A percentile compares a stretch with the other conserved stretches of the same genome.
Evolutionary conservation across 2,888 invertebrate species (phyloP).

Genomic region (Drosophila limbata): DNA sequence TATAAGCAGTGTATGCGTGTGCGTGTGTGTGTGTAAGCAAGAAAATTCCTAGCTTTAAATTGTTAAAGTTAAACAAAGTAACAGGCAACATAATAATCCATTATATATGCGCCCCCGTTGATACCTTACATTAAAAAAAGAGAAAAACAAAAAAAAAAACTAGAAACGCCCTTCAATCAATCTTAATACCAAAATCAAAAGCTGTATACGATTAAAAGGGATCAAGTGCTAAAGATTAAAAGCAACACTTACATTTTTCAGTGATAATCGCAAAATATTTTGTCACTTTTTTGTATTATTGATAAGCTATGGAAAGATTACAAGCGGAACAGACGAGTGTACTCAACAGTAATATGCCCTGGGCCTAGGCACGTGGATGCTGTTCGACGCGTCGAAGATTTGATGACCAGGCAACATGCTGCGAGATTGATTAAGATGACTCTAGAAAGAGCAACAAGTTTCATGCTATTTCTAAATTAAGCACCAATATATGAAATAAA

Average conservation of each 20-base stretch:
- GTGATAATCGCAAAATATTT: not conserved
- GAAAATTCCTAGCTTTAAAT: constrained; percentile 70
- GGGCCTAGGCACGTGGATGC: too few species aligned
- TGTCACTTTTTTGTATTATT: not conserved
- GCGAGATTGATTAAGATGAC: too few species aligned
- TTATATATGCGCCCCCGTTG: constrained; percentile 55
- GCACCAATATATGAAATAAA: too few species aligned
- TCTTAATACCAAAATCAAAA: not conserved
- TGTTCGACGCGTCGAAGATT: too few species aligned
- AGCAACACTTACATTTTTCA: not conserved
- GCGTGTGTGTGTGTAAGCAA: constrained; percentile 7
- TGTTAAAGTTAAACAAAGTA: constrained; percentile 66
- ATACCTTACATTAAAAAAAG: constrained; percentile 58
- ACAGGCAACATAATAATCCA: constrained; percentile 26
- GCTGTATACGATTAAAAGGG: not conserved
- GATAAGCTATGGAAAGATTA: constrained; percentile 3
- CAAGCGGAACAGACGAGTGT: too few species aligned
- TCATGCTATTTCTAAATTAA: too few species aligned
- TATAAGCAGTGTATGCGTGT: constrained; percentile 58
- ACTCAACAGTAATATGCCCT: too few species aligned
- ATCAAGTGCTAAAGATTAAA: constrained; percentile 6
- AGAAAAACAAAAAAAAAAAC: constrained; percentile 20
- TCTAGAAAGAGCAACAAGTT: too few species aligned
- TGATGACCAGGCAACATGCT: too few species aligned
- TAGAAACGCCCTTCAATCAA: constrained; percentile 10